Conservation (phyloP, 1,140 invertebrate genomes). For the Drosophila sucinea region DNA sequence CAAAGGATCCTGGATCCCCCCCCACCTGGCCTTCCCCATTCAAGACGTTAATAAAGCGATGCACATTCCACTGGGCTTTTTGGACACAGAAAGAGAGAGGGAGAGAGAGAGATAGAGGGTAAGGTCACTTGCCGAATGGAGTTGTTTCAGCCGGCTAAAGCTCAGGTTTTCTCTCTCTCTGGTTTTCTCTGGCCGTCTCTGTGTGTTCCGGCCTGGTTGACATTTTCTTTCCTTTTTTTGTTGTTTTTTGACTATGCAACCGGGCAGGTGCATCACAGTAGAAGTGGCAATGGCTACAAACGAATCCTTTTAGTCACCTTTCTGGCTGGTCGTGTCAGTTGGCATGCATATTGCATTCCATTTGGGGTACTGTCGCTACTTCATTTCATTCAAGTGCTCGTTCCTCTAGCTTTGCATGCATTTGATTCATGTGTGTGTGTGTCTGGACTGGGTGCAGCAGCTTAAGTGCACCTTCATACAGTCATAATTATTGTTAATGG, state of each 20-base stretch:
- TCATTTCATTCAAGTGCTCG: slow-evolving; percentile 34
- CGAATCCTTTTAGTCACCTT: slow-evolving; percentile 13
- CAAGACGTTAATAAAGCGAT: slow-evolving; percentile 79
- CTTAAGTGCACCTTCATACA: slow-evolving; percentile 71
- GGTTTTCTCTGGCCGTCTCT: slow-evolving; percentile 1
- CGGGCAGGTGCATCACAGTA: slow-evolving; percentile 41
- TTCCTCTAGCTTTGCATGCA: slow-evolving; percentile 48
- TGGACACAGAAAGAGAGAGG: not conserved
- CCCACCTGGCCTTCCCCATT: slow-evolving; percentile 16
- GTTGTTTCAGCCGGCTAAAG: slow-evolving; percentile 51
- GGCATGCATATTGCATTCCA: slow-evolving; percentile 46
- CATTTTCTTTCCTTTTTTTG: slow-evolving; percentile 16
- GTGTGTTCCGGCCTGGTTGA: slow-evolving; percentile 1
- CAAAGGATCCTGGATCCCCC: slow-evolving; percentile 9
- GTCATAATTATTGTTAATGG: slow-evolving; percentile 81
- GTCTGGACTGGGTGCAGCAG: slow-evolving; percentile 35
- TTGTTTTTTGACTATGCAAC: slow-evolving; percentile 50
- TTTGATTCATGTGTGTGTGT: slow-evolving; percentile 18
- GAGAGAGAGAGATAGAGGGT: not conserved
- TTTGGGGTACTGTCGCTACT: slow-evolving; percentile 24
- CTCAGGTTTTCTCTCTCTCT: not conserved
- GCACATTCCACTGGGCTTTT: slow-evolving; percentile 42
- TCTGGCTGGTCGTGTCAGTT: slow-evolving; percentile 19
- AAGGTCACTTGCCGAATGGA: slow-evolving; percentile 63
- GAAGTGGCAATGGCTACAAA: slow-evolving; percentile 18